Conservation (phyloP, 2,113 vertebrate species). For the Thalassoma bifasciatum region DNA sequence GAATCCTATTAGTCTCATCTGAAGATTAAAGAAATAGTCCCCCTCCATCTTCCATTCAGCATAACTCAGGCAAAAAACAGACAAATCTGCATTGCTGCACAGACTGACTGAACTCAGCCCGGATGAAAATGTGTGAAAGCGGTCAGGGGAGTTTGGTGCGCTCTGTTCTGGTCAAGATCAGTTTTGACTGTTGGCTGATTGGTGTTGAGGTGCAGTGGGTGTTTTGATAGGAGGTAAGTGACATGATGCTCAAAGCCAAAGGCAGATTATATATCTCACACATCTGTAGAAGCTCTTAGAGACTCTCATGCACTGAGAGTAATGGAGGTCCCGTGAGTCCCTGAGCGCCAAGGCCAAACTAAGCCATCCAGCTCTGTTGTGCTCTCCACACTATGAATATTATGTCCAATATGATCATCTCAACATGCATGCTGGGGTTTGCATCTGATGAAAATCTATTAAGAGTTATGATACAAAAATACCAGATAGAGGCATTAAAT, state of each 20-base stretch:
- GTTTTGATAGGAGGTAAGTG: conserved; percentile 70
- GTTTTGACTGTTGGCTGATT: conserved; percentile 53
- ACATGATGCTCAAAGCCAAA: conserved; percentile 64
- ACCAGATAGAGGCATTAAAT: background rate
- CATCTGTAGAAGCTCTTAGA: conserved; percentile 70
- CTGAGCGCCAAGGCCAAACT: conserved; percentile 28
- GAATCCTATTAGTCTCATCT: background rate
- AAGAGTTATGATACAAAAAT: conserved; percentile 23
- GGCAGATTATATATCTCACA: conserved; percentile 60
- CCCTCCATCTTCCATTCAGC: conserved; percentile 3
- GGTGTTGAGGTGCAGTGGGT: conserved; percentile 24
- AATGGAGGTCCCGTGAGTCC: conserved; percentile 41
- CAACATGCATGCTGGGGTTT: background rate
- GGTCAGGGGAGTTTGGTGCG: conserved; percentile 28
- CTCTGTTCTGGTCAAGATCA: conserved; percentile 43
- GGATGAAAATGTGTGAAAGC: conserved; percentile 68
- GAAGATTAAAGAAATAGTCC: background rate
- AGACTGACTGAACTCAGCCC: conserved; percentile 38
- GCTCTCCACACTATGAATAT: conserved; percentile 21
- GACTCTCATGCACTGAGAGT: conserved; percentile 29
- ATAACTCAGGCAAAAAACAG: background rate
- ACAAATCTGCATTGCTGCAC: conserved; percentile 10
- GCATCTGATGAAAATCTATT: conserved; percentile 14
- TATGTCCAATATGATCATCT: conserved; percentile 20
- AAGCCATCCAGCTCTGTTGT: conserved; percentile 33